Percentiles rank a stretch among this genome's conserved stretches.
These are phyloP conservation scores for Drosophila fungiperda DNA, from an alignment of 2,888 invertebrate genomes.

Conservation along the genomic window DNA sequence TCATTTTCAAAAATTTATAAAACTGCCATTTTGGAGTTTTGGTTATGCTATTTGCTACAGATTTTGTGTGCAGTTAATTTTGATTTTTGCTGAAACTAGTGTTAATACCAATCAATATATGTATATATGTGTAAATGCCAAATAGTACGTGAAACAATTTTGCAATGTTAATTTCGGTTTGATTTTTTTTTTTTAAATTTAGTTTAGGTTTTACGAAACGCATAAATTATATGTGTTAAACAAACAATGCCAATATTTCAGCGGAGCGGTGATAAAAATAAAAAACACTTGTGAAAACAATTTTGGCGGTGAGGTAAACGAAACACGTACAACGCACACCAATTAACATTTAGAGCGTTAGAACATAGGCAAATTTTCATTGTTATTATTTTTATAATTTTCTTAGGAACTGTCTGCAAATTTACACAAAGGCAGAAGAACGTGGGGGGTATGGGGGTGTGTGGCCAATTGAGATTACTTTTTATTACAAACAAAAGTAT, in stretches of 20 bases:
- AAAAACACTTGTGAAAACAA: constrained; percentile 18
- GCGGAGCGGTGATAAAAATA: constrained; percentile 4
- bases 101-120: constrained; percentile 46
- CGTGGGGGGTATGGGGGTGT: constrained; percentile 3
- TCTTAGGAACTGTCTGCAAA: constrained; percentile 33
- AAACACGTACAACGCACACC: constrained; percentile 73
- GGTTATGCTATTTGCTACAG: constrained; percentile 51
- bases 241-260: constrained; percentile 52
- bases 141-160: constrained; percentile 46
- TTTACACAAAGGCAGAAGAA: constrained; percentile 44
- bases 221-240: constrained; percentile 33
- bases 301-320: constrained; percentile 46
- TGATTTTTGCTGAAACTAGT: constrained; percentile 44
- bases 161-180: constrained; percentile 38
- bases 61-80: constrained; percentile 71
- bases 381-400: neutral
- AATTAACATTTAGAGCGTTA: constrained; percentile 74
- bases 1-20: constrained; percentile 1
- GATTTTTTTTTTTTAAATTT: constrained; percentile 3
- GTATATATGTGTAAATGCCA: constrained; percentile 27
- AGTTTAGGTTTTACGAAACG: constrained; percentile 33
- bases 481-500: constrained; percentile 24
- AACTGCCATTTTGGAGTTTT: constrained; percentile 15
- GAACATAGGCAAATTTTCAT: constrained; percentile 49
- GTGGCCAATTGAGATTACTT: constrained; percentile 22